Percentiles rank a stretch among this genome's conserved stretches.
Conservation (phyloP, 1,140 invertebrate genomes). For the Amphibalanus amphitrite region DNA sequence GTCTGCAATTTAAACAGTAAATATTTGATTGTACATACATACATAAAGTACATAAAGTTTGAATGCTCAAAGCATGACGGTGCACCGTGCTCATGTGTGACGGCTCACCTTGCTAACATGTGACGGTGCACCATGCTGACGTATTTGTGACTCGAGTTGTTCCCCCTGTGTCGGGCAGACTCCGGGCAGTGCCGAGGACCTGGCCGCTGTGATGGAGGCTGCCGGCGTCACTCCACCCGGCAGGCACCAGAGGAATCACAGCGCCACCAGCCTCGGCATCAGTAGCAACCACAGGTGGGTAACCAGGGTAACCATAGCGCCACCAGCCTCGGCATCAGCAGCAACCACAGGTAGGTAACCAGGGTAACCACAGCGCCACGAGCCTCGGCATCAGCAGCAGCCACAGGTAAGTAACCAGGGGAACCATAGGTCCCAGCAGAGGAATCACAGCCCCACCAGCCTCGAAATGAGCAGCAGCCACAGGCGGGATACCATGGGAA, state of each 20-base stretch:
- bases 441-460: not conserved
- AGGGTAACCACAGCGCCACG: not conserved
- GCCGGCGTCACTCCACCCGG: not conserved
- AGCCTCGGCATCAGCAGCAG: not conserved
- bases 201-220: not conserved
- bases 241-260: too few species aligned
- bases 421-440: too few species aligned
- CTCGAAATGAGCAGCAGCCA: not conserved
- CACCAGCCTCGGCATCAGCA: too few species aligned
- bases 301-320: not conserved
- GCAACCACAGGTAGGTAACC: too few species aligned
- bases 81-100: not conserved
- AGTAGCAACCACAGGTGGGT: not conserved
- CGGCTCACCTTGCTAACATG: too few species aligned
- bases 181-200: not conserved
- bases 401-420: not conserved
- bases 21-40: too few species aligned
- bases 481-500: not conserved
- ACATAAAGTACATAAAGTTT: too few species aligned
- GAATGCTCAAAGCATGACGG: too few species aligned
- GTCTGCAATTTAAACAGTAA: too few species aligned
- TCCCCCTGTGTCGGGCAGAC: not conserved
- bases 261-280: not conserved
- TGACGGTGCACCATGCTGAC: too few species aligned
- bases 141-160: not conserved